These are phyloP conservation scores for Leptatherina wallacei DNA, from an alignment of 2,797 vertebrate genomes.

Conservation along the genomic window DNA sequence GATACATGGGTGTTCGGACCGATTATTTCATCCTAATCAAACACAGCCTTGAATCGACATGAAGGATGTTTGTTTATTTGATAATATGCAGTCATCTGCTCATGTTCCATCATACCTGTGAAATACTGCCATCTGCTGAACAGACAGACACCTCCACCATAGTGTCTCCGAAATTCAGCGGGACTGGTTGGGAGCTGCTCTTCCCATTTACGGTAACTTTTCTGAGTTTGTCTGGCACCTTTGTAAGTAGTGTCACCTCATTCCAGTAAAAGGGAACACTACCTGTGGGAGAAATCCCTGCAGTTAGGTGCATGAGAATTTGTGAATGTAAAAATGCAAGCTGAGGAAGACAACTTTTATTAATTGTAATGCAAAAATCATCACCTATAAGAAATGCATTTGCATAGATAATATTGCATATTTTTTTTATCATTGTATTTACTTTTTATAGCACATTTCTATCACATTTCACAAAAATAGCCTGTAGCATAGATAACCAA, in stretches of 20 bases:
- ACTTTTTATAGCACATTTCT: not conserved
- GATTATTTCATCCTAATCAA: not conserved
- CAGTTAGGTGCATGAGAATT: not conserved
- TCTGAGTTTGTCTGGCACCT: slow-evolving; percentile 69
- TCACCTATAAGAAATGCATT: not conserved
- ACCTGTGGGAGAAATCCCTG: slow-evolving; percentile 21
- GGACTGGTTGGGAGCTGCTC: slow-evolving; percentile 32
- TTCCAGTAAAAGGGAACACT: slow-evolving; percentile 60
- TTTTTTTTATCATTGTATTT: not conserved
- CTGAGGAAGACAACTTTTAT: not conserved
- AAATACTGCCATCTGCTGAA: slow-evolving; percentile 82
- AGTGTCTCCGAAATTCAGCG: slow-evolving; percentile 70
- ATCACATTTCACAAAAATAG: not conserved
- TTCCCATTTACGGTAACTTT: slow-evolving; percentile 64
- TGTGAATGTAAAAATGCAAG: not conserved
- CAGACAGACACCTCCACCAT: slow-evolving; percentile 66
- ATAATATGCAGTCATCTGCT: not conserved
- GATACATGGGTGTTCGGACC: not conserved
- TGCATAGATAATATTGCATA: not conserved
- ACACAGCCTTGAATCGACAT: not conserved
- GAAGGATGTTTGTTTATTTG: not conserved
- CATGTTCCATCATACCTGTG: slow-evolving; percentile 62
- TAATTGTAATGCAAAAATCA: not conserved
- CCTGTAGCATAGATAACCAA: not conserved
- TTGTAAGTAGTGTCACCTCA: slow-evolving; percentile 52